phyloP scores from a whole-genome alignment of 2,113 vertebrate species.

The Myotis yumanensis region DNA sequence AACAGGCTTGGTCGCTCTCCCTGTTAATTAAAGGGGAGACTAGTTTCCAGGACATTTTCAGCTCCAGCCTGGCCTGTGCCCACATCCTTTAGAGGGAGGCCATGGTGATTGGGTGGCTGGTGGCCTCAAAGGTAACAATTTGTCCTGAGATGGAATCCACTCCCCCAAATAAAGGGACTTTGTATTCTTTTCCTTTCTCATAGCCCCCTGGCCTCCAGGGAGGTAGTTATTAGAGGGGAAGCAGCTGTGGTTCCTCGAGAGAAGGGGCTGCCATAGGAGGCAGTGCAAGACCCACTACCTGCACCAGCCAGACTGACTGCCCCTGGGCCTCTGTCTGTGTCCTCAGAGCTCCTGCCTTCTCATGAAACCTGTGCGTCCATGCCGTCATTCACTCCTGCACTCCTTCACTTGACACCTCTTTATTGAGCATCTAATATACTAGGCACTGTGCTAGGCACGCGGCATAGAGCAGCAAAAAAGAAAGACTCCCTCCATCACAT shows the following conservation, averaged over 20 bases:
- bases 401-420: neutral
- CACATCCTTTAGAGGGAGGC: conserved; percentile 60
- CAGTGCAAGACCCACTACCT: neutral
- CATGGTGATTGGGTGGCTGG: conserved; percentile 29
- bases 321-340: rapidly evolving
- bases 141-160: conserved; percentile 51
- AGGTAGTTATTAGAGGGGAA: neutral
- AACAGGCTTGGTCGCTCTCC: conserved; percentile 30
- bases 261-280: neutral
- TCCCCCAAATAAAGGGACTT: conserved; percentile 50
- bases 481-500: neutral
- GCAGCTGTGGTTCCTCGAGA: neutral
- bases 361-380: neutral
- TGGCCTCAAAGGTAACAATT: conserved; percentile 68
- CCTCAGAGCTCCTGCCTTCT: neutral
- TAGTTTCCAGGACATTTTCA: conserved; percentile 60
- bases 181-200: conserved; percentile 40
- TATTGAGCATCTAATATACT: neutral
- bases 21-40: conserved; percentile 70
- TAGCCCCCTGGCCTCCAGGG: neutral
- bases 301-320: neutral
- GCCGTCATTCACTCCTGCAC: no score
- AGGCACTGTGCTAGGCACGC: neutral
- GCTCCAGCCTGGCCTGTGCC: conserved; percentile 33
- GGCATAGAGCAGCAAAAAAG: neutral